Conservation (phyloP, 1,140 invertebrate species). For the Nautilus pompilius region DNA sequence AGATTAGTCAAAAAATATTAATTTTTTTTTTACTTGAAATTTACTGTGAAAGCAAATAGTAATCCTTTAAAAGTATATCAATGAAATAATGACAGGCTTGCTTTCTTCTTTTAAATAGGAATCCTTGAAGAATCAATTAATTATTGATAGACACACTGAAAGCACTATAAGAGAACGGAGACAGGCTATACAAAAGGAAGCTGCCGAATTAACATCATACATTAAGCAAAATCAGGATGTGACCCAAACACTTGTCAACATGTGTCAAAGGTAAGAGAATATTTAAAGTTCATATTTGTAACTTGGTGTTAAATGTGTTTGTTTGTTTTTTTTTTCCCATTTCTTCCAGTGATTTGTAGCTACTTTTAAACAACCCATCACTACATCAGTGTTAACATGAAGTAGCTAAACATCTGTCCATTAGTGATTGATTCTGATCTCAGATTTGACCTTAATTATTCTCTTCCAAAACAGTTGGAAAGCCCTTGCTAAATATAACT, state of each 20-base stretch:
- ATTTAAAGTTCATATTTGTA: neutral
- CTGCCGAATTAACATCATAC: conserved; percentile 76
- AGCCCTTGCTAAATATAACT: too few species aligned
- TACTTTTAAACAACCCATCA: too few species aligned
- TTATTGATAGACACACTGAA: conserved; percentile 76
- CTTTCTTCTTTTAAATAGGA: too few species aligned
- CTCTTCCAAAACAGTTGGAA: too few species aligned
- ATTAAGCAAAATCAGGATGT: conserved; percentile 84
- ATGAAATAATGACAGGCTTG: too few species aligned
- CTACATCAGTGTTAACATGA: too few species aligned
- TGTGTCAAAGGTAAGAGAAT: conserved; percentile 75
- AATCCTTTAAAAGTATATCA: too few species aligned
- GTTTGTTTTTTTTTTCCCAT: neutral
- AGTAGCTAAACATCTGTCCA: neutral
- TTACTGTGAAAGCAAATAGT: too few species aligned
- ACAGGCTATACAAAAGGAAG: conserved; percentile 77
- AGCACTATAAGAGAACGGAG: conserved; percentile 65
- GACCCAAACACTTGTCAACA: conserved; percentile 75
- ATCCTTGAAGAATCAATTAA: conserved; percentile 75
- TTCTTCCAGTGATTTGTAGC: neutral
- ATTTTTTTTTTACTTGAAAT: neutral
- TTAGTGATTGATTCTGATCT: too few species aligned
- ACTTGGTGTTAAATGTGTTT: neutral
- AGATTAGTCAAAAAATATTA: too few species aligned
- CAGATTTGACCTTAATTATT: too few species aligned